phyloP scores from a whole-genome alignment of 2,888 invertebrate species.

The Petrolisthes manimaculis region DNA sequence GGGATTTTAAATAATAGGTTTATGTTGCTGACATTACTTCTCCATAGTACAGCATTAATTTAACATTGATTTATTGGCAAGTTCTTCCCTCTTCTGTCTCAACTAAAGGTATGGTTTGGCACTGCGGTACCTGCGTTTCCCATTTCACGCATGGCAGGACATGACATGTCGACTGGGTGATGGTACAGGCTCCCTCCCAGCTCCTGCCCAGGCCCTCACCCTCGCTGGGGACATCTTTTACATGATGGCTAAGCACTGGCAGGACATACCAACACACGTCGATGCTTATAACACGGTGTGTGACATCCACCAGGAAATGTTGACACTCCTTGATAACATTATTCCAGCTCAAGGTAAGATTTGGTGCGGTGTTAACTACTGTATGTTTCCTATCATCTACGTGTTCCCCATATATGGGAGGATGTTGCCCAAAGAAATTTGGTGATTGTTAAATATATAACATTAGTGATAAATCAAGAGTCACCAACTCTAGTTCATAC shows the following conservation, averaged over 20 bases:
- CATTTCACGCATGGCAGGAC: slow-evolving; percentile 59
- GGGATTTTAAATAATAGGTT: too few species aligned
- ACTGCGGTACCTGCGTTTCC: slow-evolving; percentile 47
- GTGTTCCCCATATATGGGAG: too few species aligned
- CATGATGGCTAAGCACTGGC: slow-evolving; percentile 82
- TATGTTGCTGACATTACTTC: background rate
- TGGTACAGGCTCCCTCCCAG: slow-evolving; percentile 38
- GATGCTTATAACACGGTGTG: slow-evolving; percentile 76
- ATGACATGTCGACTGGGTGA: slow-evolving; percentile 51
- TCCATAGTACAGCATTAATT: background rate
- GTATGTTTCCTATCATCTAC: too few species aligned
- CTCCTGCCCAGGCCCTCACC: slow-evolving; percentile 77
- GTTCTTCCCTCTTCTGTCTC: background rate
- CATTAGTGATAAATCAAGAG: background rate
- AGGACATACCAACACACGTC: slow-evolving; percentile 73
- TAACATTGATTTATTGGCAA: background rate
- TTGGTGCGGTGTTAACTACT: too few species aligned
- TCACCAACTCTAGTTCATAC: background rate
- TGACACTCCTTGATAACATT: slow-evolving; percentile 75
- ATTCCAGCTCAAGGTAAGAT: slow-evolving; percentile 68
- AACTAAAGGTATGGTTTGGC: slow-evolving; percentile 47
- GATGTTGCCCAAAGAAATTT: too few species aligned
- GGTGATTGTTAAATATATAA: too few species aligned
- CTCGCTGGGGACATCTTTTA: slow-evolving; percentile 87
- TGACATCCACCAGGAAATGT: slow-evolving; percentile 75